Base-by-base conservation (phyloP, 2,888 invertebrate species). In the Crematogaster levior region DNA sequence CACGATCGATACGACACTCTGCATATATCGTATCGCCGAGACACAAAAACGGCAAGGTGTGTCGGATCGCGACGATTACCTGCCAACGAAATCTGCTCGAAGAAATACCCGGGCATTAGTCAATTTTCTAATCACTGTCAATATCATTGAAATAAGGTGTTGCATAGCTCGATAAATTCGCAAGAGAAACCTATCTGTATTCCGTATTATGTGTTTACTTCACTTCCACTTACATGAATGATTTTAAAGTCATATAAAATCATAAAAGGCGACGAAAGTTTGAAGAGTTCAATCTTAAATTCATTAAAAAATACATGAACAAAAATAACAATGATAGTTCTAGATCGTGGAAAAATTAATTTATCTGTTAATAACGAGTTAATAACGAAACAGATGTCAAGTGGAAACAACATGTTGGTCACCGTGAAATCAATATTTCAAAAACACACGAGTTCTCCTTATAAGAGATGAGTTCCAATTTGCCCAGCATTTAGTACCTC, bases 1-100 rank as follows among this genome's bases (percentile, higher is more conserved):
- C 56, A 21, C 77, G 77, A 79, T 79, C 77, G 77, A 79, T 79
- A 68, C 43, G 56, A 43, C 74, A 74, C 74, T n/a, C 61, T 12
- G 74, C 48, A 74, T 68, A 18, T 68, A 53, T 68, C 56, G 68
- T 68, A 43, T 15, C 43, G 56, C 34, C 77, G 56, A 79, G 68
- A 53, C 27, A 73, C 73, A 68, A 68, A 77, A 68, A 77, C 77
- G 40, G 66, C 53, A 77, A 77, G 53, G 56, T 68, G 43, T 68
- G 68, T 56, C 56, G 68, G 18, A 77, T 77, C 77, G 53, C 34
- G 7, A 43, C 43, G 68, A 77, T 77, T 79, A 79, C 43, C 48
- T 51, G 43, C 43, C 53, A 18, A 43, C 21, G 7, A 53, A 77
- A 77, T 30, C 53, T 30, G 6, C 24, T 34, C 43, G 56, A 48